Percentiles rank a stretch among this genome's conserved stretches.
phyloP scores from a whole-genome alignment of 2,888 invertebrate species.

The Tachina fera region DNA sequence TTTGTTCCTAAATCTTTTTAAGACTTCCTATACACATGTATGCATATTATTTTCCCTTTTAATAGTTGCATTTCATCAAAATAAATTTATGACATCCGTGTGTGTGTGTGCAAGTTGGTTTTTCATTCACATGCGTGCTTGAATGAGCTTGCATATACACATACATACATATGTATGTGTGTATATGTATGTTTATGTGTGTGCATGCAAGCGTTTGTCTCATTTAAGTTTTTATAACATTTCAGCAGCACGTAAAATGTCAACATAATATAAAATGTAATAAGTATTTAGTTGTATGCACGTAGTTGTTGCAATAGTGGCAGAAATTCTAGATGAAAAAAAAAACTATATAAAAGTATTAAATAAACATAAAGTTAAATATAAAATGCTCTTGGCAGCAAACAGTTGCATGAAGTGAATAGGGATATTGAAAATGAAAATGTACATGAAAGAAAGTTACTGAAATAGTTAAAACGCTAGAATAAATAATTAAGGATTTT shows the following conservation, averaged over 20 bases:
- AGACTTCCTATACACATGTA: neutral
- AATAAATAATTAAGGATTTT: constrained; percentile 21
- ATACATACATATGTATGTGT: no score
- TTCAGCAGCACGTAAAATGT: constrained; percentile 65
- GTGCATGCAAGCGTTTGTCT: neutral
- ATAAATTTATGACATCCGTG: constrained; percentile 54
- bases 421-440: constrained; percentile 8
- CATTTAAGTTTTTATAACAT: constrained; percentile 52
- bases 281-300: constrained; percentile 18
- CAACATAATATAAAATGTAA: constrained; percentile 59
- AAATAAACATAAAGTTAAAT: constrained; percentile 41
- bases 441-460: constrained; percentile 1
- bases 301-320: neutral
- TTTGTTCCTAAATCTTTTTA: neutral
- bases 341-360: constrained; percentile 40
- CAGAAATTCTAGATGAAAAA: constrained; percentile 41
- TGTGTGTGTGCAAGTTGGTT: neutral
- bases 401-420: neutral
- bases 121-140: neutral
- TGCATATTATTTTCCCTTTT: constrained; percentile 9
- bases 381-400: constrained; percentile 39
- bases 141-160: neutral
- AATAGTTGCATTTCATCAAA: constrained; percentile 49
- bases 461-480: neutral
- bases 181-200: neutral